phyloP scores from a whole-genome alignment of 1,140 invertebrate genomes.

The Phocides pigmalion region DNA sequence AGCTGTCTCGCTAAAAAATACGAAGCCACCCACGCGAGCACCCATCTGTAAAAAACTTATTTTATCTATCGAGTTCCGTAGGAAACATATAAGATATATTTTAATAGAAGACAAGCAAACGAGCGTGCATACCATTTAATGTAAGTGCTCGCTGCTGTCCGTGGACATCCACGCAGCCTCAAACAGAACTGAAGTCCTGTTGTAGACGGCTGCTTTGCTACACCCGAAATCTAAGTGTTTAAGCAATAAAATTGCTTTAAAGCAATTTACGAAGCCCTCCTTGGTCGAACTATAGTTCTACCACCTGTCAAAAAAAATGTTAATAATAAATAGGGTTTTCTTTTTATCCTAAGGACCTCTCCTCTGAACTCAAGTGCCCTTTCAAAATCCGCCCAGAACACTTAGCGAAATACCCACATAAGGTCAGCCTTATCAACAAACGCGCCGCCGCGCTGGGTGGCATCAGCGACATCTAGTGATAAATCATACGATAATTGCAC shows the following conservation, averaged over 20 bases:
- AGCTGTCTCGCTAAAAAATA: conserved; percentile 59
- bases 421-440: conserved; percentile 44
- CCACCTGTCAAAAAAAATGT: no score
- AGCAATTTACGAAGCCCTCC: no score
- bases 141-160: no score
- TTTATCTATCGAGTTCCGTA: conserved; percentile 23
- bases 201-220: no score
- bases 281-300: no score
- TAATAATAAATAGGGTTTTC: neutral
- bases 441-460: conserved; percentile 48
- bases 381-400: conserved; percentile 44
- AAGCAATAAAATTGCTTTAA: no score
- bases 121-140: no score
- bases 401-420: conserved; percentile 46
- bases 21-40: conserved; percentile 51
- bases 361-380: conserved; percentile 34
- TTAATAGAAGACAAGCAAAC: neutral
- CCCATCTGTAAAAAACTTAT: conserved; percentile 27
- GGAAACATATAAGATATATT: no score
- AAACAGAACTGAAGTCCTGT: no score
- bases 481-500: conserved; percentile 42
- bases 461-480: conserved; percentile 40
- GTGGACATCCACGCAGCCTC: no score
- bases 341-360: conserved; percentile 10
- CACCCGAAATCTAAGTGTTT: no score